These are phyloP conservation scores for Manacus vitellinus DNA, from an alignment of 2,113 vertebrate genomes.

Conservation along the genomic window DNA sequence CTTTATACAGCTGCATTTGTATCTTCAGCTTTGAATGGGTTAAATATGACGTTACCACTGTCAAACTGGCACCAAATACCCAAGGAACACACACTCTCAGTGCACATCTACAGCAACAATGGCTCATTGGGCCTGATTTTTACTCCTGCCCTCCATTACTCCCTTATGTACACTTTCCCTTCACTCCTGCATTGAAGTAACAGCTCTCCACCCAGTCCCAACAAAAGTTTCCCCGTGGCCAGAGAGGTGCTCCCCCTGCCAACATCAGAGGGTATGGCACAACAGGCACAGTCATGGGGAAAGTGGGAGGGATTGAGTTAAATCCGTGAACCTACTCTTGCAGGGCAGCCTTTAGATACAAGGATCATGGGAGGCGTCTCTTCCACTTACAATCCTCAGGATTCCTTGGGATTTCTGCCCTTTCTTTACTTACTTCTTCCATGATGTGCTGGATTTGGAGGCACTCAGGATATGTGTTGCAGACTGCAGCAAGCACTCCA, in stretches of 20 bases:
- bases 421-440: neutral
- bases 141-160: neutral
- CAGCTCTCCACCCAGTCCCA: neutral
- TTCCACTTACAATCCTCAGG: neutral
- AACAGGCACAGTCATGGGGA: neutral
- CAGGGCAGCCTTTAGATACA: neutral
- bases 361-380: neutral
- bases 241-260: neutral
- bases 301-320: neutral
- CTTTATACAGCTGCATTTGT: neutral
- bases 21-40: neutral
- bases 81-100: neutral
- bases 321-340: neutral
- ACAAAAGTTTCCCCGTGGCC: rapidly evolving
- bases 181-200: neutral
- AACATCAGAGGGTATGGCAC: no score
- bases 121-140: neutral
- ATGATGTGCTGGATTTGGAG: neutral
- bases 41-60: neutral
- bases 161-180: neutral
- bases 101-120: neutral
- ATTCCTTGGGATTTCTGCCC: neutral
- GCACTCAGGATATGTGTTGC: neutral
- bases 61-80: neutral
- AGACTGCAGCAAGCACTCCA: neutral